Evolutionary conservation across 2,113 vertebrate species (phyloP).

Genomic region (Microtus oregoni): DNA sequence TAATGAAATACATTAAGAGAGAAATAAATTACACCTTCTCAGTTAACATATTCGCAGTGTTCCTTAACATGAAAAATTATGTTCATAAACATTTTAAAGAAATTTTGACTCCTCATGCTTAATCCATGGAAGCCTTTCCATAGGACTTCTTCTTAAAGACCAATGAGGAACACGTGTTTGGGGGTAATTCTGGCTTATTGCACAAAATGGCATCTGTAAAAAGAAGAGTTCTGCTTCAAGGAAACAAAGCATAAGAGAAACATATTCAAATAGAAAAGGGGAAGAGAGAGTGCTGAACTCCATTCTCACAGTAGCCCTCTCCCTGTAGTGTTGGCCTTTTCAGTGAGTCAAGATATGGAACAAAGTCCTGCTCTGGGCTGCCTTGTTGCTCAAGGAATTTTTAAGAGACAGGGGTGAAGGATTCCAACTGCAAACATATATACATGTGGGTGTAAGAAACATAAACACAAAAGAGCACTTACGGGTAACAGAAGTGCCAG

Average conservation of each 20-base stretch:
- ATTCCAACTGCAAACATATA: slow-evolving; percentile 81
- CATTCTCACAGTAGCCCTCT: neutral
- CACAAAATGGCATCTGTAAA: neutral
- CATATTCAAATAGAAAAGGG: neutral
- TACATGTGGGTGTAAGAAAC: slow-evolving; percentile 79
- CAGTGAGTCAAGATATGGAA: slow-evolving; percentile 20
- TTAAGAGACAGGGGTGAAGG: slow-evolving; percentile 77
- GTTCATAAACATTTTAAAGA: slow-evolving; percentile 1
- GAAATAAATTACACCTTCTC: neutral
- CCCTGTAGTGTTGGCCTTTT: slow-evolving; percentile 1
- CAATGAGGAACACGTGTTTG: neutral
- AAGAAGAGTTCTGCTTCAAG: neutral
- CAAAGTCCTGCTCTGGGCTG: slow-evolving; percentile 26
- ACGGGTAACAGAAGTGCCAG: slow-evolving; percentile 80
- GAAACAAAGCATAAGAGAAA: neutral
- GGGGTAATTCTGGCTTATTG: neutral
- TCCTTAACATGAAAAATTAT: neutral
- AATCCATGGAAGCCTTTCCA: neutral
- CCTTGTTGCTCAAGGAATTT: slow-evolving; percentile 72
- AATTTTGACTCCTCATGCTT: neutral
- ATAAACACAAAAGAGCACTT: slow-evolving; percentile 81
- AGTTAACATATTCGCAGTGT: neutral
- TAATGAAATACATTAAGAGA: slow-evolving; percentile 21
- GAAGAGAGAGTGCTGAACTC: neutral
- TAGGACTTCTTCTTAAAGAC: neutral